These are phyloP conservation scores for Panulirus ornatus DNA, from an alignment of 1,140 invertebrate genomes.

Conservation along the genomic window DNA sequence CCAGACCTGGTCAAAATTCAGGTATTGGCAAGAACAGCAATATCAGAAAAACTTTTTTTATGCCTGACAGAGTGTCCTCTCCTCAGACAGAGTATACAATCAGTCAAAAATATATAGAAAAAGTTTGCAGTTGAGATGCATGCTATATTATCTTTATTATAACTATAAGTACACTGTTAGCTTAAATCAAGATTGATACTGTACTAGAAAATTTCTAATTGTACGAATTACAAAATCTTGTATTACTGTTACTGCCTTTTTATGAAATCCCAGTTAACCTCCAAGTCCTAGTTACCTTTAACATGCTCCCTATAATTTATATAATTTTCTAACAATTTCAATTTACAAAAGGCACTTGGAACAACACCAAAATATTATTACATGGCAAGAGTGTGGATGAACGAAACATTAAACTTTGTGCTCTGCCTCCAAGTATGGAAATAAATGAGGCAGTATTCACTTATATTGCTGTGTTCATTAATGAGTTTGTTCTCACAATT, in stretches of 20 bases:
- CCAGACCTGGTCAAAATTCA: slow-evolving; percentile 22
- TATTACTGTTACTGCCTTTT: slow-evolving; percentile 38
- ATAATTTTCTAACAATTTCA: slow-evolving; percentile 54
- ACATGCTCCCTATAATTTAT: slow-evolving; percentile 26
- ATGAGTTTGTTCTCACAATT: background rate
- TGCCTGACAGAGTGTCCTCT: background rate
- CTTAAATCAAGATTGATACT: background rate
- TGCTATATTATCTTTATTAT: background rate
- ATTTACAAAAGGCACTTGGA: slow-evolving; percentile 58
- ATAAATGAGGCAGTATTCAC: background rate
- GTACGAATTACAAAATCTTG: slow-evolving; percentile 28
- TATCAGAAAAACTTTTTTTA: slow-evolving; percentile 6
- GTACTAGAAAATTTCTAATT: slow-evolving; percentile 34
- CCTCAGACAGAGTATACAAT: background rate
- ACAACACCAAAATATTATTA: slow-evolving; percentile 60
- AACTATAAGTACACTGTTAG: slow-evolving; percentile 10
- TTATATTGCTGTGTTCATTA: slow-evolving; percentile 22
- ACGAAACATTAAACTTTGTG: slow-evolving; percentile 30
- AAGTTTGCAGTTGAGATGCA: background rate
- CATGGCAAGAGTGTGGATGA: slow-evolving; percentile 35
- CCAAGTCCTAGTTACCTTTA: slow-evolving; percentile 45
- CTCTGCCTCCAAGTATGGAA: slow-evolving; percentile 16
- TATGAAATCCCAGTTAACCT: slow-evolving; percentile 45
- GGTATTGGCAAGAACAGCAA: slow-evolving; percentile 22
- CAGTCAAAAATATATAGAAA: background rate